Percentiles rank a stretch among this genome's conserved stretches.
Conservation (phyloP, 2,888 invertebrate genomes). For the Invenusta paracnida region DNA sequence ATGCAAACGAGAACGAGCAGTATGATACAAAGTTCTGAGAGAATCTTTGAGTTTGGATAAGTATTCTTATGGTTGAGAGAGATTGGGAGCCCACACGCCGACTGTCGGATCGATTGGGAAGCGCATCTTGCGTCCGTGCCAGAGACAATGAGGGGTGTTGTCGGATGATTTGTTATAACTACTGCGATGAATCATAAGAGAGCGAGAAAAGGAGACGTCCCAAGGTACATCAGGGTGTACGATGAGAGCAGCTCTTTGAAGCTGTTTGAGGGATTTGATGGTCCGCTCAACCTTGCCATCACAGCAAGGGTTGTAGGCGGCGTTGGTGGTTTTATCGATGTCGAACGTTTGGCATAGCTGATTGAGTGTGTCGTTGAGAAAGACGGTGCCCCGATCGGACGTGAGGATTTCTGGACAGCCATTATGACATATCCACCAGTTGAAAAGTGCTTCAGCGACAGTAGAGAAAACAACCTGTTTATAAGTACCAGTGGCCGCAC, state of each 20-base stretch:
- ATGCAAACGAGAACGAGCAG: not conserved
- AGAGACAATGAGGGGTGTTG: not conserved
- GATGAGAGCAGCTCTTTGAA: not conserved
- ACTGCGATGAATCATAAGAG: not conserved
- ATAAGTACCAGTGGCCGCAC: not conserved
- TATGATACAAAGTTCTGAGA: not conserved
- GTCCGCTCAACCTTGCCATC: not conserved
- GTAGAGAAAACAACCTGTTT: not conserved
- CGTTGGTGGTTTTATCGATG: not conserved
- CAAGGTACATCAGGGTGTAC: not conserved
- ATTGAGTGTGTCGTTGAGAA: not conserved
- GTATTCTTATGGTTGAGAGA: not conserved
- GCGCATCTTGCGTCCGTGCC: not conserved
- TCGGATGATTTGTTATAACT: not conserved
- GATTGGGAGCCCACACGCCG: not conserved
- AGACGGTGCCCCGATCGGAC: not conserved
- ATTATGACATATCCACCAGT: not conserved
- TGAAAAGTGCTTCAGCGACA: not conserved
- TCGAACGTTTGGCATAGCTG: not conserved
- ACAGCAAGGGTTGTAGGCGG: not conserved
- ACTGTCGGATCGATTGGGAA: not conserved
- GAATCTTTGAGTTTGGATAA: not conserved
- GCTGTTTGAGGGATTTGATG: not conserved
- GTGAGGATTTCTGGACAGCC: conserved; percentile 1
- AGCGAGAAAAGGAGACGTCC: not conserved